A percentile compares a stretch with the other conserved stretches of the same genome.
These are phyloP conservation scores for Adelphocoris suturalis DNA, from an alignment of 2,888 invertebrate genomes.

Conservation along the genomic window DNA sequence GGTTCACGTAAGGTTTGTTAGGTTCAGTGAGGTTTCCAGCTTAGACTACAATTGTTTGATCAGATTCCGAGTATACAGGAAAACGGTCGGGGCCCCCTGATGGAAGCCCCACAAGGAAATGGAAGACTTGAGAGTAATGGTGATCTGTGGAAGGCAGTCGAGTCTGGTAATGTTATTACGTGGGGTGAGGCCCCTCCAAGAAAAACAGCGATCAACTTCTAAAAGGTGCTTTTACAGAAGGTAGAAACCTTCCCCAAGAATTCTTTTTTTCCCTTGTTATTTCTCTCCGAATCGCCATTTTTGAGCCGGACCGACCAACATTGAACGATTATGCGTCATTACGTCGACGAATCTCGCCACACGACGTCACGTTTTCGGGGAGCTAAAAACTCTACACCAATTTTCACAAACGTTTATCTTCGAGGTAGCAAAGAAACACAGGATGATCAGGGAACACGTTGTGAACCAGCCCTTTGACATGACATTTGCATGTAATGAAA, in stretches of 20 bases:
- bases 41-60: not conserved
- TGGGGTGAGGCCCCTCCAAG: slow-evolving; percentile 13
- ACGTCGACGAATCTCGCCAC: not conserved
- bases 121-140: slow-evolving; percentile 11
- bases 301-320: not conserved
- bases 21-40: not conserved
- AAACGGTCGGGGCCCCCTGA: not conserved
- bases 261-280: not conserved
- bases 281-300: not conserved
- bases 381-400: slow-evolving; percentile 7
- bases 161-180: slow-evolving; percentile 28
- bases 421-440: not conserved
- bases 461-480: slow-evolving; percentile 11
- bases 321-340: not conserved
- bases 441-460: not conserved
- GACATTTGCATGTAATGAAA: not conserved
- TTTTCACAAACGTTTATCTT: slow-evolving; percentile 13
- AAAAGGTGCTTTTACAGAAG: slow-evolving; percentile 33
- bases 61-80: not conserved
- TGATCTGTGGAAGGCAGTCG: not conserved
- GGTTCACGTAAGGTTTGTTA: not conserved
- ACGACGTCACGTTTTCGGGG: slow-evolving; percentile 21
- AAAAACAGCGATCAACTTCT: slow-evolving; percentile 18
- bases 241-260: not conserved
- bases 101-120: not conserved